Evolutionary conservation across 2,888 invertebrate species (phyloP), one percentile per base, ranked within the genome.

Genomic region (Dysmachus trigonus): DNA sequence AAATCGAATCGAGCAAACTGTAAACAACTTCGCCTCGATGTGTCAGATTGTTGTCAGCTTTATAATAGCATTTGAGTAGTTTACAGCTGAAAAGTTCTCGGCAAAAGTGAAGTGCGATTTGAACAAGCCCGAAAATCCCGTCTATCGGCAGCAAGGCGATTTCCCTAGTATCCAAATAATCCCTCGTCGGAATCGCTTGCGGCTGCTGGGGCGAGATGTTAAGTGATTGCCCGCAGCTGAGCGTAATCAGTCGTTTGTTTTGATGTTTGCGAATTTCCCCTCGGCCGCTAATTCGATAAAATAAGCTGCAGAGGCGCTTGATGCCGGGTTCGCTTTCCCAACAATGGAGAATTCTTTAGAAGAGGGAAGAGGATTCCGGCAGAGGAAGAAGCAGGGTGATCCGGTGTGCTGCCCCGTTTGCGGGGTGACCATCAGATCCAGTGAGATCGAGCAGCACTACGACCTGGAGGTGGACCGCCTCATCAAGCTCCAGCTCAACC

Each of bases 401-500:
- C 94, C 95, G 15, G 94, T 94, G n/a, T 96, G 94, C 91, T 98
- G 98, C 91, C 98, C 98, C 0, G 96, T 97, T 0, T 98, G 98
- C 91, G 96, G 97, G 88, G 95, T 96, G 87, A 97, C 97, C 2
- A 94, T 98, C 72, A 93, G 97, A 77, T 94, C 95, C 1, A 95
- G 95, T 1, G 98, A 98, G 91, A 93, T 98, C n/a, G 96, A 97
- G 89, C 93, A 95, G 33, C 98, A 98, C 92, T 94, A 97, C 88
- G 92, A 94, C 77, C 93, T 96, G 87, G 98, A 98, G 93, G 93
- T 98, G 88, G 96, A 96, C 87, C 95, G 95, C 88, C 92, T 97
- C 81, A 93, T 93, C 89, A 94, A 94, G 91, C 90, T 94, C 13
- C 87, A 87, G 62, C 38, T 85, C 53, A 87, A 86, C 81, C 81